These are phyloP conservation scores for Latrodectus elegans DNA, from an alignment of 2,888 invertebrate genomes.

Conservation along the genomic window DNA sequence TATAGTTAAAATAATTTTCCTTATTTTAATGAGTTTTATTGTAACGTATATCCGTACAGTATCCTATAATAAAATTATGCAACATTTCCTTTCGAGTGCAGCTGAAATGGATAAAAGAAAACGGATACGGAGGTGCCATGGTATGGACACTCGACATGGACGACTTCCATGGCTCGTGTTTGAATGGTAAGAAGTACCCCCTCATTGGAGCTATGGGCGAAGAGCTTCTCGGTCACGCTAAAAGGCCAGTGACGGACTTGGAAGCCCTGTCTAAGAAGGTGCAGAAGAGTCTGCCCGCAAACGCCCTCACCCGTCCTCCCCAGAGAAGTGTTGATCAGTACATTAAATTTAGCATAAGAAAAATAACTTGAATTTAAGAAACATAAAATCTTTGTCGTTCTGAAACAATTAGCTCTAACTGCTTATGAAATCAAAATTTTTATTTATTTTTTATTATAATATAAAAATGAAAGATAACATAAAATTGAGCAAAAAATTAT, in stretches of 20 bases:
- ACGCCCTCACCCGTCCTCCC: slow-evolving; percentile 28
- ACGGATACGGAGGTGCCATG: slow-evolving; percentile 93
- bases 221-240: slow-evolving; percentile 85
- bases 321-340: slow-evolving; percentile 8
- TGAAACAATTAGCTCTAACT: too few species aligned
- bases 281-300: slow-evolving; percentile 46
- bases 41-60: too few species aligned
- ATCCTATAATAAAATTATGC: too few species aligned
- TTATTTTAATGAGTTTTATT: too few species aligned
- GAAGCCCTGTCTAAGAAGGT: slow-evolving; percentile 65
- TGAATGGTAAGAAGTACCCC: slow-evolving; percentile 87
- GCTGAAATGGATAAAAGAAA: slow-evolving; percentile 92
- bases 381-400: too few species aligned
- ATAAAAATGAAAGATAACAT: too few species aligned
- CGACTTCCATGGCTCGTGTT: slow-evolving; percentile 88
- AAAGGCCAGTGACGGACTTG: slow-evolving; percentile 56
- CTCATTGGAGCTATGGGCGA: slow-evolving; percentile 93
- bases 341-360: too few species aligned
- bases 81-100: slow-evolving; percentile 6
- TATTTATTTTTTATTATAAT: too few species aligned
- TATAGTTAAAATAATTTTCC: too few species aligned
- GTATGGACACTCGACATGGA: slow-evolving; percentile 89
- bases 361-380: too few species aligned
- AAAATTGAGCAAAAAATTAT: too few species aligned
- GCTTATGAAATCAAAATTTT: too few species aligned